Conservation (phyloP, 2,888 invertebrate species). For the Stegana nigrithorax region DNA sequence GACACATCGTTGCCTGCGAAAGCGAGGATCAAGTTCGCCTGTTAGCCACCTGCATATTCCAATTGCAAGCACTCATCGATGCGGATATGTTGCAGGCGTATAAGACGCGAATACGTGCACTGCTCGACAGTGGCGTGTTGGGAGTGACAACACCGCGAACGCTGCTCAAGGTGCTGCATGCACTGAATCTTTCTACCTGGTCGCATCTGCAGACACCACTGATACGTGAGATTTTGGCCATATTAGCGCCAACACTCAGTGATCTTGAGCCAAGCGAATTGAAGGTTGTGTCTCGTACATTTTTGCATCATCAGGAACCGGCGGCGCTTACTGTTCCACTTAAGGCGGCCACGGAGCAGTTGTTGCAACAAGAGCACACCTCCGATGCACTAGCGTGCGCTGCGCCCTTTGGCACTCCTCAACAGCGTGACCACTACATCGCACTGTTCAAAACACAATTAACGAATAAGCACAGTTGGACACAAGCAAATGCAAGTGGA, state of each 20-base stretch:
- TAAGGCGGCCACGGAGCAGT: constrained; percentile 65
- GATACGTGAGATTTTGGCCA: constrained; percentile 64
- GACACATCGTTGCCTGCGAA: constrained; percentile 58
- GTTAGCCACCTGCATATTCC: constrained; percentile 69
- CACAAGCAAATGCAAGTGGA: constrained; percentile 55
- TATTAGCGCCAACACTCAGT: constrained; percentile 63
- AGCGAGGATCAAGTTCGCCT: constrained; percentile 67
- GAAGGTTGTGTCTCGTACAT: constrained; percentile 66
- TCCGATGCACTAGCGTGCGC: constrained; percentile 68
- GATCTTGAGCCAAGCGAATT: constrained; percentile 67
- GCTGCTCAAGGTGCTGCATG: constrained; percentile 61
- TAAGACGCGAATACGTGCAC: constrained; percentile 58
- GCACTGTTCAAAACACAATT: constrained; percentile 61
- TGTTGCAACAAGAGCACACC: constrained; percentile 54
- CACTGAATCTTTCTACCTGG: constrained; percentile 70
- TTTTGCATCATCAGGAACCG: constrained; percentile 71
- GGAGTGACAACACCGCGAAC: constrained; percentile 48
- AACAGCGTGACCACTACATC: constrained; percentile 67
- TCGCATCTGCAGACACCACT: constrained; percentile 63
- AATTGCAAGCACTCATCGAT: constrained; percentile 66
- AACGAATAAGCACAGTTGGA: constrained; percentile 48
- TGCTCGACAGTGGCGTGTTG: constrained; percentile 60
- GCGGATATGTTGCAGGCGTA: constrained; percentile 64
- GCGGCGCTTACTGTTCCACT: constrained; percentile 68
- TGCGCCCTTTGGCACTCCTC: constrained; percentile 68